phyloP scores from a whole-genome alignment of 1,140 invertebrate genomes.

The Tetragnatha versicolor region DNA sequence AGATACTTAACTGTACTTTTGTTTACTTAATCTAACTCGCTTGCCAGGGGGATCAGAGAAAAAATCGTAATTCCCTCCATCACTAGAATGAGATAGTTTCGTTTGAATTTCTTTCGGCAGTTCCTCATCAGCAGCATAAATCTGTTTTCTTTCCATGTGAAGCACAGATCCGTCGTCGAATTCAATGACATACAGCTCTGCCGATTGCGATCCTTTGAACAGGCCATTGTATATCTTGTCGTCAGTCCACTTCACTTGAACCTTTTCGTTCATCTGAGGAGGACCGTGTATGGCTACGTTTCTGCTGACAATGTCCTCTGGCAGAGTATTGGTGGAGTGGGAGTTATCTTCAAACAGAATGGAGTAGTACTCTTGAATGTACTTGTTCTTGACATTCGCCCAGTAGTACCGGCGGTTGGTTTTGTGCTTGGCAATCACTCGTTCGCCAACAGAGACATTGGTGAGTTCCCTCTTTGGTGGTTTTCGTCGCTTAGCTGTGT shows the following conservation, averaged over 20 bases:
- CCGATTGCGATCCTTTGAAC: constrained; percentile 69
- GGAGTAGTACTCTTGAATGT: constrained; percentile 68
- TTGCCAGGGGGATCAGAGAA: constrained; percentile 31
- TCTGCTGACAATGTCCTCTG: constrained; percentile 65
- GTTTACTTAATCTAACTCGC: constrained; percentile 42
- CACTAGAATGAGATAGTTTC: constrained; percentile 64
- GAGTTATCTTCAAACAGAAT: constrained; percentile 74
- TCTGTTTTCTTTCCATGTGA: constrained; percentile 62
- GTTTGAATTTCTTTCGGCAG: constrained; percentile 65
- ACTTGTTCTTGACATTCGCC: constrained; percentile 67
- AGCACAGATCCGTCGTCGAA: constrained; percentile 65
- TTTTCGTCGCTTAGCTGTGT: constrained; percentile 19
- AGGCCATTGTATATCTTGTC: constrained; percentile 69
- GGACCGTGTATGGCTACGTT: constrained; percentile 58
- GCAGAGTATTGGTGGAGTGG: constrained; percentile 68
- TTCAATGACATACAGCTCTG: constrained; percentile 66
- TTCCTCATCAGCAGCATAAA: constrained; percentile 64
- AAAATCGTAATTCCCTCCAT: constrained; percentile 59
- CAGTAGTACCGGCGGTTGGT: constrained; percentile 73
- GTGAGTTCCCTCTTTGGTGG: constrained; percentile 30
- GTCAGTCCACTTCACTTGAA: constrained; percentile 71
- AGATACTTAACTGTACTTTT: constrained; percentile 43
- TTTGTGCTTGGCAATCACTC: constrained; percentile 71
- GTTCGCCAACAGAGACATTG: constrained; percentile 62
- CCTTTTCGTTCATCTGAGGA: constrained; percentile 65